Evolutionary conservation across 2,797 vertebrate species (phyloP), one percentile per base, ranked within the genome.

Genomic region (Lagorchestes hirsutus): DNA sequence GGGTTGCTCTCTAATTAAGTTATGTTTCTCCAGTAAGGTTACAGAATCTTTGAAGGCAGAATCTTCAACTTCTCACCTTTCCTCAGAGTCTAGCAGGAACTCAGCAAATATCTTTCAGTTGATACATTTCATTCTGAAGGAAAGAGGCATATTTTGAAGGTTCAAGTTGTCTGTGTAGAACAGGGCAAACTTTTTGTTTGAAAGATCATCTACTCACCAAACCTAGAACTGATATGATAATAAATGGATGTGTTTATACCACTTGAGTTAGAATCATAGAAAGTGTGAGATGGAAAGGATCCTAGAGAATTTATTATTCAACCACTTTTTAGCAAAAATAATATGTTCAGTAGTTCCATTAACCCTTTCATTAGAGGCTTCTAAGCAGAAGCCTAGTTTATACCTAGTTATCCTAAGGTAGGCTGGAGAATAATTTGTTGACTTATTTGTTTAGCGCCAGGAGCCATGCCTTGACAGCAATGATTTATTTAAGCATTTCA

Each of bases 341-440:
- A 27, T 56, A 58, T 57, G 14, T 46, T 95, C 92, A 57, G 3
- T 62, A 58, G 9, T 29, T 92, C 16, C 22, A 62, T 12, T 55
- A 34, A 58, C 74, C 29, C 28, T 10, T 58, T 0, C 3, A 62
- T 22, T 82, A 40, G 91, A 90, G 90, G 5, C 29, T 58, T n/a
- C 54, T 57, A 54, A 55, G 8, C 50, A 56, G 92, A 92, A 90
- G 55, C n/a, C 29, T 96, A 54, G 5, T 54, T 94, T 94, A 90
- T 16, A 90, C 10, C 57, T 82, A 59, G 14, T 10, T 91, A 95
- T 52, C 5, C 5, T 14, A 82, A 90, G 54, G 54, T 34, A 34
- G 52, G 3, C 31, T 67, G 74, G n/a, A 82, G 40, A 46, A 46
- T 82, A 3, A 46, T 82, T 82, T 40, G n/a, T 40, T 46, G n/a